phyloP scores from a whole-genome alignment of 2,797 vertebrate species.

The Acridotheres tristis region DNA sequence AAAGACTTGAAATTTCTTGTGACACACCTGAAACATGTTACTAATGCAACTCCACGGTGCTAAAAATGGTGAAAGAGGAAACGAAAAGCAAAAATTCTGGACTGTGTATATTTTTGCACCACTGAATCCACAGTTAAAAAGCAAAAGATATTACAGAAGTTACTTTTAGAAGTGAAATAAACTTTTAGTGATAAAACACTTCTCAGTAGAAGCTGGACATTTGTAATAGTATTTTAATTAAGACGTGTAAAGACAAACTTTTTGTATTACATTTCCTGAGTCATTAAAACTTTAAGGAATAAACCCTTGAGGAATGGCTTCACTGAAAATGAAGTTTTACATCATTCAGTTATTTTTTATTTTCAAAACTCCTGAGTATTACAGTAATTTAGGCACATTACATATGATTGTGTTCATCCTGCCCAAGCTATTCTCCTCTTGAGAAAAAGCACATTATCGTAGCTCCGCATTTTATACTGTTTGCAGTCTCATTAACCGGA shows the following conservation, averaged over 20 bases:
- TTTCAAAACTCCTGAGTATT: not conserved
- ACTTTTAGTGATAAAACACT: not conserved
- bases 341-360: rapidly evolving
- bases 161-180: not conserved
- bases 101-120: not conserved
- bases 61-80: not conserved
- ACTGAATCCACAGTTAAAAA: not conserved
- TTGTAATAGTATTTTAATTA: not conserved
- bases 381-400: not conserved
- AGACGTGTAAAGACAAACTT: not conserved
- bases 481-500: not conserved
- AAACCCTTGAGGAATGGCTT: not conserved
- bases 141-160: rapidly evolving
- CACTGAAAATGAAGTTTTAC: not conserved
- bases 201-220: not conserved
- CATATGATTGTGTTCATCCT: rapidly evolving
- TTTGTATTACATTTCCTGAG: not conserved
- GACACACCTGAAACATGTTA: conserved; percentile 32
- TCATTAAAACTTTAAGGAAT: not conserved
- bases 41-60: not conserved
- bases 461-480: not conserved
- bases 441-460: rapidly evolving
- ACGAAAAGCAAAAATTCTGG: not conserved
- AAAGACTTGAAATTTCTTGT: conserved; percentile 40
- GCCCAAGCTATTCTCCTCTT: not conserved